phyloP scores from a whole-genome alignment of 2,797 vertebrate species.

The Ctenopoma kingsleyae region DNA sequence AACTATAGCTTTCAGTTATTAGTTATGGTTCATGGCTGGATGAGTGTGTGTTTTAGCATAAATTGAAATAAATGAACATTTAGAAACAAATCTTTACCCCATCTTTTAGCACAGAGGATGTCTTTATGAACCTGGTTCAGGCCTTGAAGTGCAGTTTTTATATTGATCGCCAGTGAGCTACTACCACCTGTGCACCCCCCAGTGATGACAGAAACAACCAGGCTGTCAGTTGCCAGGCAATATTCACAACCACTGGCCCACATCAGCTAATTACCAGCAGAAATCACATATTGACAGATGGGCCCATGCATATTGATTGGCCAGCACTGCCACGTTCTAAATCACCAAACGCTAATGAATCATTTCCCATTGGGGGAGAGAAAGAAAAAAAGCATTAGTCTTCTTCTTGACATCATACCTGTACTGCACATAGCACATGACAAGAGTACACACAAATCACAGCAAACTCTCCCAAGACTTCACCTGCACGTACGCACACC shows the following conservation, averaged over 20 bases:
- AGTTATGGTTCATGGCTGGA: conserved; percentile 38
- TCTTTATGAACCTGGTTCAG: conserved; percentile 70
- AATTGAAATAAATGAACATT: conserved; percentile 31
- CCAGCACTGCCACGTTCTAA: conserved; percentile 80
- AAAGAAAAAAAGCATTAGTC: conserved; percentile 61
- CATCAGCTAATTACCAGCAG: conserved; percentile 87
- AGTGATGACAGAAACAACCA: conserved; percentile 81
- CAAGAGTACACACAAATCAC: conserved; percentile 62
- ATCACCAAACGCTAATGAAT: conserved; percentile 85
- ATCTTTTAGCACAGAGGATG: conserved; percentile 49
- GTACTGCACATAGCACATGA: conserved; percentile 58
- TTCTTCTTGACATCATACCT: conserved; percentile 75
- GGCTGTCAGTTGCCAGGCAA: conserved; percentile 85
- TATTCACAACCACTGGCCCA: conserved; percentile 84
- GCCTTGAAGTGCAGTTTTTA: conserved; percentile 59
- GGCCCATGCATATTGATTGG: conserved; percentile 83
- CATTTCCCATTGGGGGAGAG: conserved; percentile 78
- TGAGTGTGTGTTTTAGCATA: conserved; percentile 26
- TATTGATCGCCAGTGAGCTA: conserved; percentile 71
- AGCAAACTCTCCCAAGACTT: conserved; percentile 58
- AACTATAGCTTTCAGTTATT: conserved; percentile 37
- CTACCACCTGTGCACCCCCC: conserved; percentile 74
- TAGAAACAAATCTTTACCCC: conserved; percentile 27
- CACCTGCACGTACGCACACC: conserved; percentile 43
- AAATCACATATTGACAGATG: conserved; percentile 86